phyloP scores from a whole-genome alignment of 1,140 invertebrate genomes.

The Drosophila lacertosa region DNA sequence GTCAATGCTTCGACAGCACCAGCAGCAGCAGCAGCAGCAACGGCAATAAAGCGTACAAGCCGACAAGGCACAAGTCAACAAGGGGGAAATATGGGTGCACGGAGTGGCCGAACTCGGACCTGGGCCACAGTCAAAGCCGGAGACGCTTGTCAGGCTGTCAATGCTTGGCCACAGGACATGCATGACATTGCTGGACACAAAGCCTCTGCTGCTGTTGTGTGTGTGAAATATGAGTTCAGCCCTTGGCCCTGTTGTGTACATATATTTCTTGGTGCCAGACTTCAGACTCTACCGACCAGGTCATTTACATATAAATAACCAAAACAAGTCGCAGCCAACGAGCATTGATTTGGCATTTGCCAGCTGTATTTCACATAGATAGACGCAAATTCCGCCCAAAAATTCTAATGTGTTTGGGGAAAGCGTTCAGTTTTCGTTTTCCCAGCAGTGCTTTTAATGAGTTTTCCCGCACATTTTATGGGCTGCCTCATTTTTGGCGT shows the following conservation, averaged over 20 bases:
- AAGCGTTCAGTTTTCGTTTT: slow-evolving; percentile 15
- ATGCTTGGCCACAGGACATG: slow-evolving; percentile 43
- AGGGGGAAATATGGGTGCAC: neutral
- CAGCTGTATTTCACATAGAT: slow-evolving; percentile 29
- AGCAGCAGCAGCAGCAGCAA: slow-evolving; percentile 12
- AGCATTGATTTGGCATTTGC: slow-evolving; percentile 63
- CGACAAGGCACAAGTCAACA: neutral
- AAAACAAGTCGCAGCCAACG: slow-evolving; percentile 29
- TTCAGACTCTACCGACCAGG: slow-evolving; percentile 15
- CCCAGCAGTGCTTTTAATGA: slow-evolving; percentile 40
- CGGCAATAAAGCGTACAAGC: slow-evolving; percentile 4
- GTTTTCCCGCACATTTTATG: slow-evolving; percentile 43
- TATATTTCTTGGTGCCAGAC: slow-evolving; percentile 1
- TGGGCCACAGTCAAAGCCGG: slow-evolving; percentile 13
- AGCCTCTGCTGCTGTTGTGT: slow-evolving; percentile 17
- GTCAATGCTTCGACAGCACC: slow-evolving; percentile 33
- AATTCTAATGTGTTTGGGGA: slow-evolving; percentile 45
- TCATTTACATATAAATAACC: slow-evolving; percentile 79
- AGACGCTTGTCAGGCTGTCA: slow-evolving; percentile 40
- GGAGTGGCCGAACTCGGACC: slow-evolving; percentile 11
- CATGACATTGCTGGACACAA: slow-evolving; percentile 37
- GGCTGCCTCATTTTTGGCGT: slow-evolving; percentile 20
- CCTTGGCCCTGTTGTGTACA: slow-evolving; percentile 36
- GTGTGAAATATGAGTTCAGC: slow-evolving; percentile 65
- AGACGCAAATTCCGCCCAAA: slow-evolving; percentile 3